Percentiles rank a stretch among this genome's conserved stretches.
phyloP scores from a whole-genome alignment of 2,888 invertebrate species.

The Drosophila emarginata region DNA sequence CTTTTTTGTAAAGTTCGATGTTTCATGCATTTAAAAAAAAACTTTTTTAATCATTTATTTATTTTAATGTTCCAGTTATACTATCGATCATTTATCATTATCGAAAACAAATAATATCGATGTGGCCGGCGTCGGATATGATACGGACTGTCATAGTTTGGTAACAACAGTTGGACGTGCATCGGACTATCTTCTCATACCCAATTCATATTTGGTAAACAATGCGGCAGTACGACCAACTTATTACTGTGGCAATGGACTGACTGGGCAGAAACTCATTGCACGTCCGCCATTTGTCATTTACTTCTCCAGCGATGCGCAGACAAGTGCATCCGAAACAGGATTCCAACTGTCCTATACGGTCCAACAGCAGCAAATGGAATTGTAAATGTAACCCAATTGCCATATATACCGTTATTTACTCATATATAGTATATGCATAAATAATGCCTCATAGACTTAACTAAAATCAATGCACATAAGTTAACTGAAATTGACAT shows the following conservation, averaged over 20 bases:
- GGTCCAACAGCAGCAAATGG: slow-evolving; percentile 21
- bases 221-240: slow-evolving; percentile 61
- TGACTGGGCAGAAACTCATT: slow-evolving; percentile 49
- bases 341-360: slow-evolving; percentile 65
- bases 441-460: slow-evolving; percentile 23
- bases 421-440: neutral
- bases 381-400: slow-evolving; percentile 25
- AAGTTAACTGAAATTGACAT: slow-evolving; percentile 48
- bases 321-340: slow-evolving; percentile 55
- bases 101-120: slow-evolving; percentile 47
- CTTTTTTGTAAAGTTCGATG: no score
- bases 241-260: slow-evolving; percentile 72
- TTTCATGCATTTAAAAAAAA: no score
- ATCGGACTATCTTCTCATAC: slow-evolving; percentile 84
- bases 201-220: slow-evolving; percentile 83
- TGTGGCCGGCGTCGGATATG: slow-evolving; percentile 74
- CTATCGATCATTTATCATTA: slow-evolving; percentile 55
- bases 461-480: slow-evolving; percentile 41
- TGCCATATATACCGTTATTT: slow-evolving; percentile 4
- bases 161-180: slow-evolving; percentile 82
- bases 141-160: slow-evolving; percentile 84
- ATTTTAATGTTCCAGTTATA: slow-evolving; percentile 40
- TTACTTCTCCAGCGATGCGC: slow-evolving; percentile 84
- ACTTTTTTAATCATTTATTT: neutral
- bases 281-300: slow-evolving; percentile 86